Evolutionary conservation across 2,113 vertebrate species (phyloP), one percentile per base, ranked within the genome.

Genomic region (Reinhardtius hippoglossoides): DNA sequence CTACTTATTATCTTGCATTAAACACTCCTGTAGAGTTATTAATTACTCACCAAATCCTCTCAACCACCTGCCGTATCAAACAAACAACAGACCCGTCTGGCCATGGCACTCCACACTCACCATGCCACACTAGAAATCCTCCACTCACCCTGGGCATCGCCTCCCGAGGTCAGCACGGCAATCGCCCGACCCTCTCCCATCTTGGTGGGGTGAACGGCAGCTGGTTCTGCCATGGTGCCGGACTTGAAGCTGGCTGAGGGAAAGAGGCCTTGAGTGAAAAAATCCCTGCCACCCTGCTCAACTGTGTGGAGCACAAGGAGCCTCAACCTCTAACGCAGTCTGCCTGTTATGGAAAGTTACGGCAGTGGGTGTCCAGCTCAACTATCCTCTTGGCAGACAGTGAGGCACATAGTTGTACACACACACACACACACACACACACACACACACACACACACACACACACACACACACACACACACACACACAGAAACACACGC

Each of bases 81-180:
- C 54, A 55, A 57, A 72, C 5, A 56, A 27, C 46, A 60, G n/a
- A 27, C 56, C 52, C 52, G 26, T 50, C 44, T 24, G 21, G 23
- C 8, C n/a, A 1, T 26, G 46, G 54, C 44, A 52, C 61, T 21
- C 58, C 61, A 91, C 15, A 16, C 60, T 74, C 40, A 16, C 26
- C 48, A 68, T 27, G 1, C 59, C 31, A 31, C 31, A 31, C 5
- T 6, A 31, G 31, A 31, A 31, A 31, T 31, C 31, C 31, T 31
- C 31, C 6, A 88, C 92, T 92, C 62, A 99, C 97, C 97, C 94
- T 99, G 97, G 59, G 97, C 97, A 78, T 99, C 97, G 2, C 97
- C 97, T 27, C 97, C 97, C 0, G 97, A 98, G 31, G 97, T 99
- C 89, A 99, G 91, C 35, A 99, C 97, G 0, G 97, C 97, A 14